A percentile compares a stretch with the other conserved stretches of the same genome.
Evolutionary conservation across 2,797 vertebrate genomes (phyloP).

Genomic region (Poeciliopsis gracilis): DNA sequence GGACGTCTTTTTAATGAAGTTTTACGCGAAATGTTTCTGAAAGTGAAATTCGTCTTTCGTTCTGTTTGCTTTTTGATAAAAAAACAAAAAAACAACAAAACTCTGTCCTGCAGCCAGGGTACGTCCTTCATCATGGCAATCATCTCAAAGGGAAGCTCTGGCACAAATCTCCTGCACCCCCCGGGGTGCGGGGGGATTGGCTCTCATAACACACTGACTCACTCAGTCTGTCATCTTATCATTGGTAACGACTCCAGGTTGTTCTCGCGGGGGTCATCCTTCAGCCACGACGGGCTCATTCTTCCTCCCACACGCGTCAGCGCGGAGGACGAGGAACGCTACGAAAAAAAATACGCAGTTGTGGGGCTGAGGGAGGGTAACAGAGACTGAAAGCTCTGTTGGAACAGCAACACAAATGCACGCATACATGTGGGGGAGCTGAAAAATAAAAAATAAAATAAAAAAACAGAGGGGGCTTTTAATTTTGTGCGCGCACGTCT

Average conservation of each 20-base stretch:
- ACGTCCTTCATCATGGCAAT: slow-evolving; percentile 48
- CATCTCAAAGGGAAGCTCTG: slow-evolving; percentile 42
- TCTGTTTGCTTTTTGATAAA: slow-evolving; percentile 28
- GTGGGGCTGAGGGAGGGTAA: slow-evolving; percentile 5
- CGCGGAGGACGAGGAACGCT: slow-evolving; percentile 36
- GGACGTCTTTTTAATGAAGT: background rate
- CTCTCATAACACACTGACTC: slow-evolving; percentile 56
- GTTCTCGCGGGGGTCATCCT: slow-evolving; percentile 56
- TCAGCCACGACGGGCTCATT: slow-evolving; percentile 52
- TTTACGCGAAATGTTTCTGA: background rate
- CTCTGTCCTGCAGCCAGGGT: slow-evolving; percentile 44
- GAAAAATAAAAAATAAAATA: slow-evolving; percentile 65
- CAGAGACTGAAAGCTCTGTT: slow-evolving; percentile 66
- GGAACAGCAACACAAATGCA: slow-evolving; percentile 26
- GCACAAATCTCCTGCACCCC: slow-evolving; percentile 59
- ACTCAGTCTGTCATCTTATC: slow-evolving; percentile 60
- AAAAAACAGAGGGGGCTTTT: slow-evolving; percentile 76
- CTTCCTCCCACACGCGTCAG: slow-evolving; percentile 48
- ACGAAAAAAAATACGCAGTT: slow-evolving; percentile 21
- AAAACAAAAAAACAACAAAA: background rate
- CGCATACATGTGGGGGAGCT: slow-evolving; percentile 41
- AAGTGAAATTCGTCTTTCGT: background rate
- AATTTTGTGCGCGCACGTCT: slow-evolving; percentile 65
- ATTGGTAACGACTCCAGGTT: slow-evolving; percentile 58
- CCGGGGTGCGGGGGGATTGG: slow-evolving; percentile 49